Evolutionary conservation across 2,888 invertebrate species (phyloP), one percentile per base, ranked within the genome.

Genomic region (Magallana nippona): DNA sequence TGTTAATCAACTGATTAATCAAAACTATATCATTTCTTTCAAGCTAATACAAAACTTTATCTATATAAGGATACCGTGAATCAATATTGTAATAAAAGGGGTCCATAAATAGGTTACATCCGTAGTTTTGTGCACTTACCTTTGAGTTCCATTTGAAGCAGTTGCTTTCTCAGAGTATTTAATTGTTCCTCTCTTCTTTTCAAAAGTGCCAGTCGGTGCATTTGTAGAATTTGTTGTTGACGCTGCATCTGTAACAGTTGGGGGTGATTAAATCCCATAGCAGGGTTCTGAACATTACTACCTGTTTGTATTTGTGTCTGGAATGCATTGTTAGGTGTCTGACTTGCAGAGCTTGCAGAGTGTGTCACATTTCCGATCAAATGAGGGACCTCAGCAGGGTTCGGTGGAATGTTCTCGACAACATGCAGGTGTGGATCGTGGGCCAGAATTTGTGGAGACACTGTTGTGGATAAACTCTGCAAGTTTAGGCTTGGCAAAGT

Each of bases 111-210:
- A 44, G 8, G 44, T 44, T 44, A 44, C 5, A 44, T 44, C 0
- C 44, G 44, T 44, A 8, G 5, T 44, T 60, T 60, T 1, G 19
- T 60, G 19, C 10, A 3, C 15, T 5, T 71, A 71, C 71, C 71
- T 71, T 22, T 27, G 27, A 71, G 32, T 71, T 71, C 71, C 13
- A 71, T 71, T 5, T 27, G 71, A 71, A 71, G 71, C 15, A 71
- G 32, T 27, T 71, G 22, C 15, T 71, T 71, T 71, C 71, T 71
- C 32, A 71, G 13, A 27, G 71, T 27, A 71, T 71, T 71, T 19
- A 71, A 32, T 3, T 71, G 71, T 71, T 71, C 71, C 17, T 71
- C 71, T 71, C 71, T 71, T 71, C 71, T 71, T 71, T 22, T 71
- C 8, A 71, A 71, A 71, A 71, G 71, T 27, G 71, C 71, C 71